Percentiles rank a stretch among this genome's conserved stretches.
Conservation (phyloP, 2,113 vertebrate genomes). For the Sarotherodon lohbergeri region DNA sequence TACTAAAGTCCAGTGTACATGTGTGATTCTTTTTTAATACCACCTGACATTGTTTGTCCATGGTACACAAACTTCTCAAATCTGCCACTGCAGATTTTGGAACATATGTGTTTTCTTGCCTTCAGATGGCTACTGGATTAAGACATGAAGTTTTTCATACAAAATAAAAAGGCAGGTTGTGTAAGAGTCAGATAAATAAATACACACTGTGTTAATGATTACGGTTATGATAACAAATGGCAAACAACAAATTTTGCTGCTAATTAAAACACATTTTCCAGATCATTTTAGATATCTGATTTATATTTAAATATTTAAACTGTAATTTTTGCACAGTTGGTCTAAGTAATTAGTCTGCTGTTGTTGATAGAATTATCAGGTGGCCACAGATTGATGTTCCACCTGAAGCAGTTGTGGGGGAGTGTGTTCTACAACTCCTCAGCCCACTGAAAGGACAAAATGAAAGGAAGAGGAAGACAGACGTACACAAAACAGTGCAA, state of each 20-base stretch:
- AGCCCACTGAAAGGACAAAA: neutral
- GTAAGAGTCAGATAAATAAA: neutral
- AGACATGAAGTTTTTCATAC: neutral
- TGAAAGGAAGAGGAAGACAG: neutral
- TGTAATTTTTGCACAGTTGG: neutral
- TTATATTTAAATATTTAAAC: neutral
- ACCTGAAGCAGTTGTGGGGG: neutral
- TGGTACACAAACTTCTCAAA: neutral
- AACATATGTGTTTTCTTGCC: neutral
- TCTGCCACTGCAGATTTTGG: neutral
- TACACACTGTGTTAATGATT: neutral
- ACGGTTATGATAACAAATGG: neutral
- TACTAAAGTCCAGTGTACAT: neutral
- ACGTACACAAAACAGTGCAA: neutral
- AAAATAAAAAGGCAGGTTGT: neutral
- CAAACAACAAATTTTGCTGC: neutral
- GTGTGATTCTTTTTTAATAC: neutral
- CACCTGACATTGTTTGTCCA: neutral
- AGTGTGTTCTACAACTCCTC: neutral
- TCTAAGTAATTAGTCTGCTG: neutral
- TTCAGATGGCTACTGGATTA: neutral
- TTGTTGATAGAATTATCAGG: neutral
- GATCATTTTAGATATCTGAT: neutral
- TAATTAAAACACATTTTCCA: neutral
- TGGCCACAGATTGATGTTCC: neutral